Conservation (phyloP, 2,888 invertebrate species). For the Drosophila neotestacea region DNA sequence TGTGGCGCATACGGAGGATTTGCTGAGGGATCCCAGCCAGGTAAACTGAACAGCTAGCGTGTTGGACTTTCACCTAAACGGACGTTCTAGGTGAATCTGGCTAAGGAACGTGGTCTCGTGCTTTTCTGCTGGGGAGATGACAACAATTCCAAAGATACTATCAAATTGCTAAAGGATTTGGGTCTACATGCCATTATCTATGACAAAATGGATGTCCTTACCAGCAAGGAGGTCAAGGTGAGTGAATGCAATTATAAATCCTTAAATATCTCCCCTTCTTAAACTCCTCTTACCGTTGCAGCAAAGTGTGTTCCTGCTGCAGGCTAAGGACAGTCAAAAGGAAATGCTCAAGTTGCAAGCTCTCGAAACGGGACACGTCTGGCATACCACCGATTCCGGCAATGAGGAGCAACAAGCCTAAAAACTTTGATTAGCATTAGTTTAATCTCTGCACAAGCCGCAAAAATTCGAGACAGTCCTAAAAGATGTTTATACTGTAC, state of each 20-base stretch:
- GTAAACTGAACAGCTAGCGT: slow-evolving; percentile 83
- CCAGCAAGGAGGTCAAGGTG: slow-evolving; percentile 84
- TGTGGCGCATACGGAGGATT: slow-evolving; percentile 96
- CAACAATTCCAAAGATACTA: slow-evolving; percentile 94
- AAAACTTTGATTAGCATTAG: slow-evolving; percentile 20
- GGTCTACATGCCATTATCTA: slow-evolving; percentile 98
- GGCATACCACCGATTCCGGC: slow-evolving; percentile 63
- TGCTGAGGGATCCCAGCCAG: slow-evolving; percentile 93
- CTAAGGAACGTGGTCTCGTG: slow-evolving; percentile 92
- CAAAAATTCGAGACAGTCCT: slow-evolving; percentile 19
- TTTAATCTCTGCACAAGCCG: slow-evolving; percentile 24
- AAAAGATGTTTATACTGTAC: background rate
- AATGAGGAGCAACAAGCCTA: slow-evolving; percentile 65
- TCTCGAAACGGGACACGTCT: slow-evolving; percentile 81
- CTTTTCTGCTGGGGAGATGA: slow-evolving; percentile 99
- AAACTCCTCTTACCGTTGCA: slow-evolving; percentile 68
- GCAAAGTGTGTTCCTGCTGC: slow-evolving; percentile 93
- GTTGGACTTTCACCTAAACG: slow-evolving; percentile 47
- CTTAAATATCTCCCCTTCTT: too few relatives aligned
- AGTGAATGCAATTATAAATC: slow-evolving; percentile 1
- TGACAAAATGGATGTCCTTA: slow-evolving; percentile 92
- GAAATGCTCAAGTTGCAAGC: slow-evolving; percentile 84
- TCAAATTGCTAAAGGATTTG: slow-evolving; percentile 93
- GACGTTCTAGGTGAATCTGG: slow-evolving; percentile 89
- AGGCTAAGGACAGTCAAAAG: slow-evolving; percentile 90